Conservation (phyloP, 1,140 invertebrate species). For the Matsumurasca onukii region DNA sequence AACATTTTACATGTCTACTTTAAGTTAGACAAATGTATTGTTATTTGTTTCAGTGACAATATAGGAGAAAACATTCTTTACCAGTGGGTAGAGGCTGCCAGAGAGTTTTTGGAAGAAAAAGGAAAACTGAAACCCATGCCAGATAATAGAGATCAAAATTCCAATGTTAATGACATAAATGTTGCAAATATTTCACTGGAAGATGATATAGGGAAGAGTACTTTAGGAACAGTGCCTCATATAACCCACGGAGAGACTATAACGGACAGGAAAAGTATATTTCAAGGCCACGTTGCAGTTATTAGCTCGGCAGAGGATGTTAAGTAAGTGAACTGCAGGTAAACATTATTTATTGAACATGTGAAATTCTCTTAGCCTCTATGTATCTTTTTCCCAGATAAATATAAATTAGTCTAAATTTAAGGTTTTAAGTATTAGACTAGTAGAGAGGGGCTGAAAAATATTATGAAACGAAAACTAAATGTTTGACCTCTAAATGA, state of each 20-base stretch:
- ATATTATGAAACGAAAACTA: too few relatives aligned
- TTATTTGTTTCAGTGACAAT: constrained; percentile 59
- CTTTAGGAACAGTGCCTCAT: constrained; percentile 43
- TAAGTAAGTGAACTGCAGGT: constrained; percentile 51
- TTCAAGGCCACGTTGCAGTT: constrained; percentile 75
- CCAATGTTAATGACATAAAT: background rate
- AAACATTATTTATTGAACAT: too few relatives aligned
- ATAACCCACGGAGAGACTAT: constrained; percentile 65
- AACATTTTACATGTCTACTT: too few relatives aligned
- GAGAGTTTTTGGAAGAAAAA: constrained; percentile 58
- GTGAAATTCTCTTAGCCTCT: too few relatives aligned
- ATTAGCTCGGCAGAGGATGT: constrained; percentile 64
- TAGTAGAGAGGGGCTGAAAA: too few relatives aligned
- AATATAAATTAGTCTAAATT: too few relatives aligned
- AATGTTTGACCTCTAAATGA: too few relatives aligned
- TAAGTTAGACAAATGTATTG: too few relatives aligned
- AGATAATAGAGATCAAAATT: background rate
- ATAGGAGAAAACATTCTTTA: constrained; percentile 70
- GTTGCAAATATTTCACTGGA: background rate
- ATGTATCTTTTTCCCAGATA: too few relatives aligned
- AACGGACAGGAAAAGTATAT: constrained; percentile 74
- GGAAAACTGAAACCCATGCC: background rate
- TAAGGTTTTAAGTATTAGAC: too few relatives aligned
- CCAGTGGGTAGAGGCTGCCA: constrained; percentile 72
- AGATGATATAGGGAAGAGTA: background rate